Conservation (phyloP, 2,888 invertebrate genomes). For the Phortica okadai region DNA sequence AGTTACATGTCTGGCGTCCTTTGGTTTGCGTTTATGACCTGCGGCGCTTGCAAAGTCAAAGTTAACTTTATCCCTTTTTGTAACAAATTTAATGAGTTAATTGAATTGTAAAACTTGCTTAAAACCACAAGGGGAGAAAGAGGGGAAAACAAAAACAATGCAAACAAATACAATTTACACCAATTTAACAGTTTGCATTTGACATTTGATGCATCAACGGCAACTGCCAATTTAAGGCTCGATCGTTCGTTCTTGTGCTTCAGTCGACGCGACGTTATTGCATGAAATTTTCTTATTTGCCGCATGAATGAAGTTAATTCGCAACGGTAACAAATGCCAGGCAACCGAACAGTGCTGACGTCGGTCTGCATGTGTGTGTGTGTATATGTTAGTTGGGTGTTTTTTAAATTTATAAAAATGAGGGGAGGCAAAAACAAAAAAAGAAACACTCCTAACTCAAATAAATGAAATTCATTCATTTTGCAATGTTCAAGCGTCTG, state of each 20-base stretch:
- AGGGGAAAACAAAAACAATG: neutral
- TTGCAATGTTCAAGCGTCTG: neutral
- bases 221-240: slow-evolving; percentile 40
- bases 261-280: slow-evolving; percentile 24
- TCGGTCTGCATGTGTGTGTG: neutral
- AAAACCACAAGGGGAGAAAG: too few species aligned
- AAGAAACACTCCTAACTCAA: slow-evolving; percentile 34
- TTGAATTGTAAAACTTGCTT: too few species aligned
- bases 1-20: too few species aligned
- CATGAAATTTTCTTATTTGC: slow-evolving; percentile 62
- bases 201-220: slow-evolving; percentile 55
- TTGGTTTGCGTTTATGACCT: too few species aligned
- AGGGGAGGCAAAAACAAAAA: neutral
- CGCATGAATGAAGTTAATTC: slow-evolving; percentile 60
- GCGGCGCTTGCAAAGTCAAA: too few species aligned
- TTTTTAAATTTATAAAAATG: slow-evolving; percentile 4
- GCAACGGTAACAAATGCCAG: slow-evolving; percentile 25
- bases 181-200: slow-evolving; percentile 47
- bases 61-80: too few species aligned
- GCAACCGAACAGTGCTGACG: neutral
- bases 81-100: too few species aligned
- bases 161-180: neutral
- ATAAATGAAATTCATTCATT: slow-evolving; percentile 64
- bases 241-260: neutral
- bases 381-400: neutral